A percentile compares a stretch with the other conserved stretches of the same genome.
Conservation (phyloP, 2,113 vertebrate genomes). For the Lophius piscatorius region DNA sequence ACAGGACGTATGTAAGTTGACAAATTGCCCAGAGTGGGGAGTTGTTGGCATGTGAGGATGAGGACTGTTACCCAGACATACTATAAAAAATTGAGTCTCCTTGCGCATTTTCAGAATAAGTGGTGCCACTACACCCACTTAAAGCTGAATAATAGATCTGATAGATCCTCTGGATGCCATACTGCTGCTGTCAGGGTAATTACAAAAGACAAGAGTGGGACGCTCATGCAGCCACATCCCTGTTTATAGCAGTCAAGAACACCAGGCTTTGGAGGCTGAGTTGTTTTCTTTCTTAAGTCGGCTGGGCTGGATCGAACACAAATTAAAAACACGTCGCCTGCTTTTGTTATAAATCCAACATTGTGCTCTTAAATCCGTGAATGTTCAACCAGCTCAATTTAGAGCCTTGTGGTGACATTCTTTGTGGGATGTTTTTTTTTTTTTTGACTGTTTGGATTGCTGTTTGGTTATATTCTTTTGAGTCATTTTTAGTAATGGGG, state of each 20-base stretch:
- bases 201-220: constrained; percentile 43
- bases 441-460: background rate
- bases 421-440: background rate
- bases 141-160: constrained; percentile 61
- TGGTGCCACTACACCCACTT: constrained; percentile 53
- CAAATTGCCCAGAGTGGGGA: constrained; percentile 27
- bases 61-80: constrained; percentile 18
- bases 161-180: constrained; percentile 39
- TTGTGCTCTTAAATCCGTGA: background rate
- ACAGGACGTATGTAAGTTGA: constrained; percentile 23
- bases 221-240: constrained; percentile 16
- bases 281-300: constrained; percentile 5
- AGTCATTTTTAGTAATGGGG: constrained; percentile 4
- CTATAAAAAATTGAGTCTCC: constrained; percentile 50
- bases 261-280: background rate
- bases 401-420: constrained; percentile 11
- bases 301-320: constrained; percentile 5
- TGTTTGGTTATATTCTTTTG: background rate
- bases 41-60: constrained; percentile 23
- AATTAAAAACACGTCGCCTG: constrained; percentile 26
- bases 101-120: constrained; percentile 55
- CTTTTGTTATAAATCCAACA: background rate
- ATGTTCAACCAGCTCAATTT: constrained; percentile 15
- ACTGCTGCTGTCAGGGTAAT: constrained; percentile 44
- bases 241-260: constrained; percentile 9